Base-by-base conservation (phyloP, 23 tunicate genomes). In the Trididemnum clinides region DNA sequence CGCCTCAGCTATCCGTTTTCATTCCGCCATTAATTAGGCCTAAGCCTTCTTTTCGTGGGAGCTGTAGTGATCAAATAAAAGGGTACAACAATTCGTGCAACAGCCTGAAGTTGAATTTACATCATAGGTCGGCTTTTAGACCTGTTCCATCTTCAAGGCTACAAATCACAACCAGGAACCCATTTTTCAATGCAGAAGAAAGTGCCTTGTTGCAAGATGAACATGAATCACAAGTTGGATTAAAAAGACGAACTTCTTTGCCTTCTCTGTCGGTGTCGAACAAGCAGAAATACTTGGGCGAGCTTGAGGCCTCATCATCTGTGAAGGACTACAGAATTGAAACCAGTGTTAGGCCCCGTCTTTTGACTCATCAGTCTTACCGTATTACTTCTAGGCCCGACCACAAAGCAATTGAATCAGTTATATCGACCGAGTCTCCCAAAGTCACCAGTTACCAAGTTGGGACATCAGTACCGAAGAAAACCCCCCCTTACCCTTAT, bases 31-130 rank as follows among this genome's bases (percentile, higher is more conserved):
- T 84, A 19, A 71, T 84, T 51, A 66, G 80, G 1, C 87, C 87
- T 0, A 84, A 84, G 57, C 80, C 87, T 15, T 66, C 69, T 15
- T 34, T 71, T 0, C 27, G 32, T 4, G 87, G 87, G 29, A 59
- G 27, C 20, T 19, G 20, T 10, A 59, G 22, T 19, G 22, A 28
- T n/a, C 66, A 12, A 3, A 12, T n/a, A 10, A 28, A n/a, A 59
- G 25, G 27, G 3, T 28, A n/a, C 20, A 59, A 59, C 20, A 59
- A n/a, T 3, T 19, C 66, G 4, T 31, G n/a, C 37, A 66, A 66
- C 36, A 32, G 75, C 12, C 31, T 66, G 75, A 66, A 66, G 37
- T 32, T 66, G 31, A 20, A 31, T 28, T 37, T 6, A 10, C 19
- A 29, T 23, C 30, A 19, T 23, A 66, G 31, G 37, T 66, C 75